A percentile compares a stretch with the other conserved stretches of the same genome.
These are phyloP conservation scores for Polyodon spathula DNA, from an alignment of 2,113 vertebrate genomes.

Conservation along the genomic window DNA sequence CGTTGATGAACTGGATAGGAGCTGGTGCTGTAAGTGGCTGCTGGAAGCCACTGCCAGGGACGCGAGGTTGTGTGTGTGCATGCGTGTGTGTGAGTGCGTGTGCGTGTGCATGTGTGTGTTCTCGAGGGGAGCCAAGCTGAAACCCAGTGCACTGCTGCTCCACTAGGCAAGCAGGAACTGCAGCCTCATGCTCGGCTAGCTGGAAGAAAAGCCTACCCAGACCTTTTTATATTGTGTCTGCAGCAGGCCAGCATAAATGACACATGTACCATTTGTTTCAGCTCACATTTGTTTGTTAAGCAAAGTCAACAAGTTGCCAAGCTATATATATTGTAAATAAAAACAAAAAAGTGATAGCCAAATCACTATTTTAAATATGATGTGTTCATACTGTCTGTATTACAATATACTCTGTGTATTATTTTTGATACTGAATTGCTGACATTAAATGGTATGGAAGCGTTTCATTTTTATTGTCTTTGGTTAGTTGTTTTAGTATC, in stretches of 20 bases:
- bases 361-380: no score
- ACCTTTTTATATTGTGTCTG: background rate
- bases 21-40: conserved; percentile 9
- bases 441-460: no score
- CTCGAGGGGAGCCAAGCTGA: background rate
- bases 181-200: conserved; percentile 2
- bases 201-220: background rate
- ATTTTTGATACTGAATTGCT: no score
- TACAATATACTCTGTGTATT: no score
- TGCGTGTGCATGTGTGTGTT: background rate
- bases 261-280: background rate
- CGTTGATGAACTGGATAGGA: conserved; percentile 28
- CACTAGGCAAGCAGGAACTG: conserved; percentile 25
- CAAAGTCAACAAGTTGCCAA: no score
- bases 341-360: no score
- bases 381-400: no score
- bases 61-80: background rate
- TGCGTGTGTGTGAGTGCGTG: background rate
- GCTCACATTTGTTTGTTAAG: background rate
- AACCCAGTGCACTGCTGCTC: conserved; percentile 2
- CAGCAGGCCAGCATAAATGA: background rate
- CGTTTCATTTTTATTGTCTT: no score
- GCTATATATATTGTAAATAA: no score
- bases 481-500: no score
- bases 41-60: background rate